phyloP scores from a whole-genome alignment of 2,797 vertebrate species.

The Micromesistius poutassou region DNA sequence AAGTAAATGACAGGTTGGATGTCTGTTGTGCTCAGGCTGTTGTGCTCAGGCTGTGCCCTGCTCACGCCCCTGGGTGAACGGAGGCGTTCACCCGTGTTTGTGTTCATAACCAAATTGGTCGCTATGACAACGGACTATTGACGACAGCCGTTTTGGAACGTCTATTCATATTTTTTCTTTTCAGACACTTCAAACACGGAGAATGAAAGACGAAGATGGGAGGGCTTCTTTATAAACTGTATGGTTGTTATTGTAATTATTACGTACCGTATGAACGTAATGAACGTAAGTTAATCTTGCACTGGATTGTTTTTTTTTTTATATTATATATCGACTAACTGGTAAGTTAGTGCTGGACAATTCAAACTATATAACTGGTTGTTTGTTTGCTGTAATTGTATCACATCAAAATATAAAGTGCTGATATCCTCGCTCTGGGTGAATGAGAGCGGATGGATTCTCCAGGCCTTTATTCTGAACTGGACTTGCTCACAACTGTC shows the following conservation, averaged over 20 bases:
- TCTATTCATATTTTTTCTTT: not conserved
- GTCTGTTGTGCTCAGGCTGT: not conserved
- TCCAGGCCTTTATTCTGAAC: not conserved
- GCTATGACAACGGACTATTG: not conserved
- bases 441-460: not conserved
- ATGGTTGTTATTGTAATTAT: not conserved
- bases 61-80: not conserved
- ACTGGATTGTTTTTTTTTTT: not conserved
- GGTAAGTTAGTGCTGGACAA: not conserved
- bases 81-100: not conserved
- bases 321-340: not conserved
- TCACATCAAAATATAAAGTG: not conserved
- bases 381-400: not conserved
- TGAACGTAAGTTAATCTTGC: not conserved
- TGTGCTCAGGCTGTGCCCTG: not conserved
- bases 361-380: not conserved
- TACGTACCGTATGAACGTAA: too few relatives aligned
- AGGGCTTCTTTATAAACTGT: not conserved
- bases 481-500: not conserved
- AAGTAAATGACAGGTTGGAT: not conserved
- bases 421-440: not conserved
- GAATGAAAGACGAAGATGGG: not conserved
- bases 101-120: not conserved
- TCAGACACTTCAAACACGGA: not conserved
- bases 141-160: not conserved